Base-by-base conservation (phyloP, 2,888 invertebrate species). In the Mayetiola destructor region DNA sequence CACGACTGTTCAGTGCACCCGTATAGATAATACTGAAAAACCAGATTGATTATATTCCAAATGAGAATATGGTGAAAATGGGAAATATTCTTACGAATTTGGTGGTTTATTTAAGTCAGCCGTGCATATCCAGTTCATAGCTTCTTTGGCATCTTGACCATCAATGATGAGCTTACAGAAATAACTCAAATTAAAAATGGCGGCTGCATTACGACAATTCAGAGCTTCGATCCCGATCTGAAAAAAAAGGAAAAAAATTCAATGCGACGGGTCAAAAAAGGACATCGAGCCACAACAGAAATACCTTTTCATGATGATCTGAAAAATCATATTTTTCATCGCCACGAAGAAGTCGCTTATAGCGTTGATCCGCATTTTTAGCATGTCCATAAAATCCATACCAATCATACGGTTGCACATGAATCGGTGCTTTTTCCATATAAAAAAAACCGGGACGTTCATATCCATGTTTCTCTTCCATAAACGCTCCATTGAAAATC, bases 161-260 rank as follows among this genome's bases (percentile, higher is more conserved):
- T 83, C 83, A 62, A 94, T 71, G 71, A 86, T 90, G 72, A 86
- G 82, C 74, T 94, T 93, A 40, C 89, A 87, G 67, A 89, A 91
- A 68, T 90, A 89, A 5, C 91, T 90, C 77, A 91, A 80, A 68
- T 94, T 82, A 70, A 93, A 92, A 14, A 92, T 71, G 0, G 84
- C 89, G 0, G 84, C 90, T 58, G 78, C 81, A 62, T 84, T 84
- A 56, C 93, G 76, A 62, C 89, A 87, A 2, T 85, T 80, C 21
- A 84, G 64, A 2, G 88, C 88, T 74, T 93, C 93, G 59, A 80
- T 75, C 1, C 82, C 82, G 57, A 93, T 88, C 91, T 92, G 64
- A 16, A 4, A 56, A 29, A 29, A 4, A 12, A 53, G 10, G 14
- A 14, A 32, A 53, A 16, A 32, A 16, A 18, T 2, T n/a, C 10